These are phyloP conservation scores for Varecia variegata DNA, from an alignment of 2,797 vertebrate species.

Conservation along the genomic window DNA sequence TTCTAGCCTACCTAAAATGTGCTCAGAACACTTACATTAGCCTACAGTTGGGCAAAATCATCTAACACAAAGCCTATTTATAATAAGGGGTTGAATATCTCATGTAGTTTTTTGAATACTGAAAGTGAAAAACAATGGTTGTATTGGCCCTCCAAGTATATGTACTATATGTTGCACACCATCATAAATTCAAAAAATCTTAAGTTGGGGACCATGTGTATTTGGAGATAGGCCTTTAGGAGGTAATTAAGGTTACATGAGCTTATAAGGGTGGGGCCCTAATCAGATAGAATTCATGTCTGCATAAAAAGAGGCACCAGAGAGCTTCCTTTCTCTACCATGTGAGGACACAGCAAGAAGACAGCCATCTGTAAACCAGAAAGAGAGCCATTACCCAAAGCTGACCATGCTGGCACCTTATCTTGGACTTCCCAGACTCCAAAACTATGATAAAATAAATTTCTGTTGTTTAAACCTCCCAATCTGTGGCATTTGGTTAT, in stretches of 20 bases:
- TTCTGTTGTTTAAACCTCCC: background rate
- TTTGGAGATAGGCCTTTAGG: background rate
- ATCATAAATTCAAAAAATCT: background rate
- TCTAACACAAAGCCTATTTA: background rate
- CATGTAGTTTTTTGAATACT: background rate
- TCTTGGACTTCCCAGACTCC: background rate
- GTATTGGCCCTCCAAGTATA: background rate
- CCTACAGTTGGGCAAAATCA: background rate
- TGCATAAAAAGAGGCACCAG: background rate
- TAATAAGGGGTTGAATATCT: background rate
- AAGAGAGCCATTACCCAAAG: background rate
- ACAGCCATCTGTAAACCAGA: background rate
- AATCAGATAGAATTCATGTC: background rate
- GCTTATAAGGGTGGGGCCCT: background rate
- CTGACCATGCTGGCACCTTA: background rate
- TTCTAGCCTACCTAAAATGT: background rate
- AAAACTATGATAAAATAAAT: background rate
- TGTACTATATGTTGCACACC: background rate
- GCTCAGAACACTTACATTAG: background rate
- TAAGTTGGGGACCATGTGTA: background rate
- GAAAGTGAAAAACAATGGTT: background rate
- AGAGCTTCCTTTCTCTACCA: background rate
- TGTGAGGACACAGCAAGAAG: background rate
- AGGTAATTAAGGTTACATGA: background rate
- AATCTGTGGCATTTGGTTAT: conserved; percentile 33